Evolutionary conservation across 1,140 invertebrate genomes (phyloP).

Genomic region (Sitobion miscanthi): DNA sequence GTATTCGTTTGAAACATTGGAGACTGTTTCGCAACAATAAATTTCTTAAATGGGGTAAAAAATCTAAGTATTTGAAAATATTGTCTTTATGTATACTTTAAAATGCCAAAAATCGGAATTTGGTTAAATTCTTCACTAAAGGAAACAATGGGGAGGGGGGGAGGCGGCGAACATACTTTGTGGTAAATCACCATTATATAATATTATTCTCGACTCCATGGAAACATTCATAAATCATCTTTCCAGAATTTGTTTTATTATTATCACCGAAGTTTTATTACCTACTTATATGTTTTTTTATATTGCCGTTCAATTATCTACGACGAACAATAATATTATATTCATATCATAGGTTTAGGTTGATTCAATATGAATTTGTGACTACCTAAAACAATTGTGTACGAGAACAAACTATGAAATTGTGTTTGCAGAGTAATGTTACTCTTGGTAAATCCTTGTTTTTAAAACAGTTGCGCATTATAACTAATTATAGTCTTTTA

Average conservation of each 20-base stretch:
- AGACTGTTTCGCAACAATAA: neutral
- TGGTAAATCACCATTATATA: neutral
- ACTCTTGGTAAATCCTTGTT: neutral
- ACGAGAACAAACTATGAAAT: neutral
- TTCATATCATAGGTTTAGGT: neutral
- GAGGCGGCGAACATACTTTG: neutral
- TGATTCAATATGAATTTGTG: no score
- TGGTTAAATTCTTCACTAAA: neutral
- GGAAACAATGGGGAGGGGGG: neutral
- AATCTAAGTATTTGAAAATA: neutral
- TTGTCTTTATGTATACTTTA: neutral
- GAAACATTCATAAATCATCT: neutral
- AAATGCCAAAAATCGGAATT: neutral
- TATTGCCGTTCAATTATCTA: neutral
- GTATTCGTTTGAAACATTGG: neutral
- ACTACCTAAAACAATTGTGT: no score
- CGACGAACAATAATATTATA: neutral
- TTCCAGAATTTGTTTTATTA: neutral
- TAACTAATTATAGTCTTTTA: neutral
- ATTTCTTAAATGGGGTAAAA: neutral
- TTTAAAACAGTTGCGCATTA: neutral
- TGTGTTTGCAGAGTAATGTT: neutral
- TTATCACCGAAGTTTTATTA: neutral
- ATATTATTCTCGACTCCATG: neutral
- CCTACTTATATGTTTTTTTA: neutral